A percentile compares a stretch with the other conserved stretches of the same genome.
Conservation (phyloP, 1,140 invertebrate genomes). For the Hycleus phaleratus region DNA sequence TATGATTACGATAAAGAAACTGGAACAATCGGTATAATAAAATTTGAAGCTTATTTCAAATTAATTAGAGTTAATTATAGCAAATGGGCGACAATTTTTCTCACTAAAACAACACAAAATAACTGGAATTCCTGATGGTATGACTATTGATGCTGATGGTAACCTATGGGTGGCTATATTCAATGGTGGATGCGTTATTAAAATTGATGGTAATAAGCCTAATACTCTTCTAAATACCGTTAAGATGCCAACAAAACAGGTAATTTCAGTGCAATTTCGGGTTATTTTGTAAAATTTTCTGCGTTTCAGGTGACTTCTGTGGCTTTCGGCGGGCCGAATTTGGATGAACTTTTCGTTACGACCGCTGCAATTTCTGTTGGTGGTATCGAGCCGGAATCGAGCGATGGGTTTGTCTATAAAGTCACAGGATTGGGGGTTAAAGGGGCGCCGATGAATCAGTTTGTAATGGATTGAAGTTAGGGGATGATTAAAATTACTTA, state of each 20-base stretch:
- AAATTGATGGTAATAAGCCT: slow-evolving; percentile 32
- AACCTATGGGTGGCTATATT: slow-evolving; percentile 57
- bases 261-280: background rate
- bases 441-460: no score
- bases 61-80: background rate
- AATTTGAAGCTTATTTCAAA: background rate
- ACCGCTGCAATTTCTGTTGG: slow-evolving; percentile 41
- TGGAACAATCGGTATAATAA: no score
- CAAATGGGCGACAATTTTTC: slow-evolving; percentile 21
- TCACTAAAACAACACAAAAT: slow-evolving; percentile 21
- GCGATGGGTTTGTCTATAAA: slow-evolving; percentile 15
- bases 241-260: slow-evolving; percentile 25
- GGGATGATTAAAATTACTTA: no score
- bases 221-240: slow-evolving; percentile 27
- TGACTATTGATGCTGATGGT: slow-evolving; percentile 57
- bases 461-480: no score
- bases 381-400: slow-evolving; percentile 19
- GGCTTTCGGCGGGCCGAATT: slow-evolving; percentile 67
- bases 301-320: slow-evolving; percentile 56
- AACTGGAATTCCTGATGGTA: slow-evolving; percentile 52
- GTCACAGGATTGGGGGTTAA: no score
- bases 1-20: slow-evolving; percentile 47
- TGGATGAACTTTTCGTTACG: slow-evolving; percentile 71
- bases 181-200: slow-evolving; percentile 32
- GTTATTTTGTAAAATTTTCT: no score